These are phyloP conservation scores for Dynastes hyllus DNA, from an alignment of 2,888 invertebrate genomes.

Conservation along the genomic window DNA sequence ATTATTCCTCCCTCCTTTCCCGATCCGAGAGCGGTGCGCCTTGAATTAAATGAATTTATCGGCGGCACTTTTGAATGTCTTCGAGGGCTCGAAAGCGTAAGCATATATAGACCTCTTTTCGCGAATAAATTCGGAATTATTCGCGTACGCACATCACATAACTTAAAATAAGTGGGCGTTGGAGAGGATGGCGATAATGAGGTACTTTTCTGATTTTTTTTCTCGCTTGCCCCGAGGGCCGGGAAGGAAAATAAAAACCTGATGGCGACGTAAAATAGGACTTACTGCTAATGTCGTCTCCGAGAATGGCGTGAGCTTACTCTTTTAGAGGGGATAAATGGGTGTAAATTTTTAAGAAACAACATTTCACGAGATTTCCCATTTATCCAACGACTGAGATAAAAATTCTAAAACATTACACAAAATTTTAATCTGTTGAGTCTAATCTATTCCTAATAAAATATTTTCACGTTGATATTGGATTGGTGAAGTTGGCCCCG, in stretches of 20 bases:
- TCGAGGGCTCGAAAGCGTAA: too few species aligned
- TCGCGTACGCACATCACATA: slow-evolving; percentile 26
- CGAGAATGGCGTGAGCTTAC: too few species aligned
- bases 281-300: background rate
- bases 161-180: slow-evolving; percentile 25
- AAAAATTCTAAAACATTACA: too few species aligned
- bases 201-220: slow-evolving; percentile 4
- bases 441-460: too few species aligned
- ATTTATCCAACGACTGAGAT: too few species aligned
- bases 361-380: too few species aligned
- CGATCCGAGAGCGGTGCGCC: background rate
- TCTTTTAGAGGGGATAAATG: too few species aligned
- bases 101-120: background rate
- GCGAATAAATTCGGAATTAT: slow-evolving; percentile 44
- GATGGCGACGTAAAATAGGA: background rate
- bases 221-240: background rate
- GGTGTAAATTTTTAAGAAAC: too few species aligned
- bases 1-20: background rate
- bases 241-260: background rate
- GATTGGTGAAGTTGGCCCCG: too few species aligned
- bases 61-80: slow-evolving; percentile 3
- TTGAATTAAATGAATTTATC: slow-evolving; percentile 43
- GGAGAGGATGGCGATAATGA: slow-evolving; percentile 1
- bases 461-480: too few species aligned
- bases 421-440: too few species aligned